phyloP scores from a whole-genome alignment of 2,797 vertebrate genomes.

The Trematocara caparti region DNA sequence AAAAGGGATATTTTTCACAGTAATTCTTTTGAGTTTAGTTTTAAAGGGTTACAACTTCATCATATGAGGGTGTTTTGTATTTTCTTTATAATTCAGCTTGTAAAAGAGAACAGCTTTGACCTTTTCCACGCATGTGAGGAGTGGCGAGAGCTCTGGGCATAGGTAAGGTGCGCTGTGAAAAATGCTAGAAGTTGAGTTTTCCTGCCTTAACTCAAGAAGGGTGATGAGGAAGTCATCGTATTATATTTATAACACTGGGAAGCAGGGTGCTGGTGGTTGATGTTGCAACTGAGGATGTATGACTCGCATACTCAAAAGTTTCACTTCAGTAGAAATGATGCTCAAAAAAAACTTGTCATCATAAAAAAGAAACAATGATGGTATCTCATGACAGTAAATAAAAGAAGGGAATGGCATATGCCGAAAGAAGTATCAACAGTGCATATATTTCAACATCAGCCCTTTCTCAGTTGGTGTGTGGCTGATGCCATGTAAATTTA shows the following conservation, averaged over 20 bases:
- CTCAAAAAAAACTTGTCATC: slow-evolving; percentile 32
- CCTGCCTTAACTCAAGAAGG: slow-evolving; percentile 46
- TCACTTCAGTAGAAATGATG: slow-evolving; percentile 37
- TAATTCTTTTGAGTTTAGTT: slow-evolving; percentile 20
- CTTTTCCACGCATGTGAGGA: slow-evolving; percentile 33
- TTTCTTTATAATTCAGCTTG: slow-evolving; percentile 29
- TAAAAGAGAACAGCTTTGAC: slow-evolving; percentile 47
- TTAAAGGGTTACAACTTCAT: slow-evolving; percentile 10
- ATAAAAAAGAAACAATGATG: slow-evolving; percentile 45
- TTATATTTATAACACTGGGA: slow-evolving; percentile 36
- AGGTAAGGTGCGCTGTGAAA: slow-evolving; percentile 21
- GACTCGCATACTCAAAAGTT: slow-evolving; percentile 44
- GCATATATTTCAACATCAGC: slow-evolving; percentile 14
- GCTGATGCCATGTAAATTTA: slow-evolving; percentile 25
- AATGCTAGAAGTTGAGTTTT: slow-evolving; percentile 51
- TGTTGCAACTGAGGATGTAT: slow-evolving; percentile 48
- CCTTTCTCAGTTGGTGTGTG: neutral
- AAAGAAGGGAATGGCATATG: slow-evolving; percentile 23
- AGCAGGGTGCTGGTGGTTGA: slow-evolving; percentile 15
- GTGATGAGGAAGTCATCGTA: slow-evolving; percentile 39
- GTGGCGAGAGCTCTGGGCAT: neutral
- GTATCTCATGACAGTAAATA: slow-evolving; percentile 36
- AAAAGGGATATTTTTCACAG: slow-evolving; percentile 2
- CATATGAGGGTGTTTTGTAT: slow-evolving; percentile 1
- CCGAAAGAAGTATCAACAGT: slow-evolving; percentile 2